These are phyloP conservation scores for Myiothlypis coronata DNA, from an alignment of 2,797 vertebrate species.

Conservation along the genomic window DNA sequence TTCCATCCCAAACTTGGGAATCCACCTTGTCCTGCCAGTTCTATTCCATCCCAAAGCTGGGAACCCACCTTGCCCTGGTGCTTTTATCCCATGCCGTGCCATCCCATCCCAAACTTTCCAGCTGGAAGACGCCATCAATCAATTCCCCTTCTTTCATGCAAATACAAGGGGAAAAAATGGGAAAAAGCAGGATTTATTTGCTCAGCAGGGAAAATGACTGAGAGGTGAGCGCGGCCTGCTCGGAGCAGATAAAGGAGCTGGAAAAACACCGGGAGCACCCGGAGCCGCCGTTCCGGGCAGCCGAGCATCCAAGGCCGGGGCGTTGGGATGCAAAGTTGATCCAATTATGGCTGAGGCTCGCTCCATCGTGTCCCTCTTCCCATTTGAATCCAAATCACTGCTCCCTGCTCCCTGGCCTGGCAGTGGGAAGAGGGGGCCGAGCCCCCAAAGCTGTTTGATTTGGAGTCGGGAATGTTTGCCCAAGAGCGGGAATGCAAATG, in stretches of 20 bases:
- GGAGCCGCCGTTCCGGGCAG: constrained; percentile 83
- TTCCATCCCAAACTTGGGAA: not conserved
- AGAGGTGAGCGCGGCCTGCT: constrained; percentile 79
- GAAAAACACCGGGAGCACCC: constrained; percentile 80
- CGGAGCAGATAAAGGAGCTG: constrained; percentile 87
- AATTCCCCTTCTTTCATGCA: constrained; percentile 20
- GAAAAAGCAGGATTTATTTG: constrained; percentile 53
- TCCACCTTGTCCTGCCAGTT: not conserved
- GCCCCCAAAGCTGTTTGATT: constrained; percentile 92
- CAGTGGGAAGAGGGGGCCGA: constrained; percentile 84
- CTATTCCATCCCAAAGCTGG: not conserved
- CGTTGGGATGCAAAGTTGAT: constrained; percentile 88
- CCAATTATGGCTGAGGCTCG: constrained; percentile 90
- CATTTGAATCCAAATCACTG: constrained; percentile 94
- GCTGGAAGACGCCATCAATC: not conserved
- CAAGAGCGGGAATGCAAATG: constrained; percentile 99
- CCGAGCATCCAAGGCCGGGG: constrained; percentile 86
- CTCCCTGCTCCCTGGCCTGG: constrained; percentile 88
- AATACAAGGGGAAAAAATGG: not conserved
- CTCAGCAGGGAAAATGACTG: constrained; percentile 35
- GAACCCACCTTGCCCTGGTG: not conserved
- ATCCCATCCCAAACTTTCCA: not conserved
- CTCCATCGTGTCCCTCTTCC: constrained; percentile 83
- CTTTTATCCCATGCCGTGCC: not conserved
- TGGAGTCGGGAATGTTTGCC: constrained; percentile 98